Conservation (phyloP, 2,888 invertebrate genomes). For the Drosophila helvetica region DNA sequence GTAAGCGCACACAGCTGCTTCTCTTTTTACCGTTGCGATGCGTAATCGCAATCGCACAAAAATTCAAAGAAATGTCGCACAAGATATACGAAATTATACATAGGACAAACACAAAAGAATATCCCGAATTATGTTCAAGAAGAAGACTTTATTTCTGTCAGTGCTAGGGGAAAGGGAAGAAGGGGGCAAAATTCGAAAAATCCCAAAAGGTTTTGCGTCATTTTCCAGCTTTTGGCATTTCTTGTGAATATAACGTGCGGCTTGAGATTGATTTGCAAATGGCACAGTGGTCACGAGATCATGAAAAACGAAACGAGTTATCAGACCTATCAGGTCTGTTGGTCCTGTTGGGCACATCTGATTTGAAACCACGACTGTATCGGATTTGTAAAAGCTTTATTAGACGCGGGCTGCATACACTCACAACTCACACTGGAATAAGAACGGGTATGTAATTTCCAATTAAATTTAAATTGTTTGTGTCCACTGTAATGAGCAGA, state of each 20-base stretch:
- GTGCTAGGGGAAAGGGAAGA: background rate
- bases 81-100: background rate
- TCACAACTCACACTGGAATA: background rate
- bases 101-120: background rate
- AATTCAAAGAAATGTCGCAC: background rate
- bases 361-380: background rate
- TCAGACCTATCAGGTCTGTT: background rate
- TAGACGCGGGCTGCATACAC: background rate
- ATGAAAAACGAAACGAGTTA: background rate
- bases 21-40: background rate
- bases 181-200: background rate
- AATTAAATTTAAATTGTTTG: constrained; percentile 39
- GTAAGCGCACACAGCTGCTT: background rate
- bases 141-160: background rate
- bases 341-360: background rate
- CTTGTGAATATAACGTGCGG: background rate
- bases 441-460: constrained; percentile 34
- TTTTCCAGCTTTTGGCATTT: constrained; percentile 30
- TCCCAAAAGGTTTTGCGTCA: constrained; percentile 22
- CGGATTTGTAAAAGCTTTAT: background rate
- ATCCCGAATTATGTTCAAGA: background rate
- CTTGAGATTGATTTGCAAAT: constrained; percentile 25
- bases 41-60: background rate
- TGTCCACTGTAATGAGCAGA: constrained; percentile 28
- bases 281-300: constrained; percentile 26